Percentiles rank a stretch among this genome's conserved stretches.
These are phyloP conservation scores for Dreissena polymorpha DNA, from an alignment of 1,140 invertebrate species.

Conservation along the genomic window DNA sequence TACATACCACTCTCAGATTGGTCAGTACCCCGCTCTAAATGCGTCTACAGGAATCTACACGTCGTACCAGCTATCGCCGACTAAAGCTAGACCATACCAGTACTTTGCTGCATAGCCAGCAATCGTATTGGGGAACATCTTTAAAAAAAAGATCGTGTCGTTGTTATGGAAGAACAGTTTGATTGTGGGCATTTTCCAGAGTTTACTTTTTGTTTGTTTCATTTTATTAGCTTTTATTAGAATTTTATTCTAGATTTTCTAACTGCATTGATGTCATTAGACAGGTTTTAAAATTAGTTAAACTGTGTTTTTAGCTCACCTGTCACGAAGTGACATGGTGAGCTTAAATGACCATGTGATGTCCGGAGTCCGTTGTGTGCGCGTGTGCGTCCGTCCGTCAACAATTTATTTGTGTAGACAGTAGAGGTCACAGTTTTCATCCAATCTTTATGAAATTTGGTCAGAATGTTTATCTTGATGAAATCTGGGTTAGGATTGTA, in stretches of 20 bases:
- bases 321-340: too few species aligned
- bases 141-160: not conserved
- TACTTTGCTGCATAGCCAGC: conserved; percentile 70
- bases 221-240: not conserved
- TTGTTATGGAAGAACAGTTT: not conserved
- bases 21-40: conserved; percentile 75
- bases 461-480: too few species aligned
- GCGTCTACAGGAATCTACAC: conserved; percentile 70
- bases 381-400: too few species aligned
- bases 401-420: too few species aligned
- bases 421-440: too few species aligned
- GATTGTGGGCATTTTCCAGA: not conserved
- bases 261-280: not conserved
- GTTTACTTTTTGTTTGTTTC: not conserved
- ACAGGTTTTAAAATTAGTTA: not conserved
- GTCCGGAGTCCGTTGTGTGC: too few species aligned
- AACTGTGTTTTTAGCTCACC: conserved; percentile 5
- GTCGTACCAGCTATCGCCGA: conserved; percentile 76
- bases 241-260: conserved; percentile 11
- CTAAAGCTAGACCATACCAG: conserved; percentile 75
- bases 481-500: too few species aligned
- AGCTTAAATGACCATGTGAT: too few species aligned
- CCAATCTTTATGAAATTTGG: too few species aligned
- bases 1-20: conserved; percentile 78
- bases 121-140: not conserved